These are phyloP conservation scores for Lithophane ornitopus DNA, from an alignment of 2,888 invertebrate genomes.

Conservation along the genomic window DNA sequence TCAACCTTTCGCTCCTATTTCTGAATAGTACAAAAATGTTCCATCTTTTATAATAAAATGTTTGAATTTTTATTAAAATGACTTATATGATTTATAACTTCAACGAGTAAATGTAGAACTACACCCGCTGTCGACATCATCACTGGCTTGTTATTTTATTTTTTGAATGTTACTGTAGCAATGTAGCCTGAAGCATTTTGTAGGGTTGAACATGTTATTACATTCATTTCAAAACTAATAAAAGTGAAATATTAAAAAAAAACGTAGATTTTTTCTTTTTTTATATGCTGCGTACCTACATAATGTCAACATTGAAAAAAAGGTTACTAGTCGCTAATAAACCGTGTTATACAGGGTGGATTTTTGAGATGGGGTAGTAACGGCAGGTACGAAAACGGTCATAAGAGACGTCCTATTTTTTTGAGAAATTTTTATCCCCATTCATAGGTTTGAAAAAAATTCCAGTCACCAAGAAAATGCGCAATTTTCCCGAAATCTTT, in stretches of 20 bases:
- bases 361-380: no score
- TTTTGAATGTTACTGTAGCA: neutral
- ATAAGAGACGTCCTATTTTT: no score
- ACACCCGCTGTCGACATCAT: neutral
- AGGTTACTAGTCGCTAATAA: neutral
- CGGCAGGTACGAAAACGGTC: no score
- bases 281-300: neutral
- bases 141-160: neutral
- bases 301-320: neutral
- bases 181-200: conserved; percentile 10
- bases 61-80: conserved; percentile 3
- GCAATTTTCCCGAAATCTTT: no score
- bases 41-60: neutral
- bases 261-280: neutral
- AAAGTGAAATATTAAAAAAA: neutral
- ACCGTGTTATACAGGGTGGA: no score
- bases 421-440: no score
- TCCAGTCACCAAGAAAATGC: no score
- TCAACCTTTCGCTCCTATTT: neutral
- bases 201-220: neutral
- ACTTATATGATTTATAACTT: no score
- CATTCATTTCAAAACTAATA: neutral
- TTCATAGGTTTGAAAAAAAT: no score
- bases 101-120: neutral
- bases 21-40: neutral